Conservation (phyloP, 2,797 vertebrate genomes). For the Loriculus beryllinus region DNA sequence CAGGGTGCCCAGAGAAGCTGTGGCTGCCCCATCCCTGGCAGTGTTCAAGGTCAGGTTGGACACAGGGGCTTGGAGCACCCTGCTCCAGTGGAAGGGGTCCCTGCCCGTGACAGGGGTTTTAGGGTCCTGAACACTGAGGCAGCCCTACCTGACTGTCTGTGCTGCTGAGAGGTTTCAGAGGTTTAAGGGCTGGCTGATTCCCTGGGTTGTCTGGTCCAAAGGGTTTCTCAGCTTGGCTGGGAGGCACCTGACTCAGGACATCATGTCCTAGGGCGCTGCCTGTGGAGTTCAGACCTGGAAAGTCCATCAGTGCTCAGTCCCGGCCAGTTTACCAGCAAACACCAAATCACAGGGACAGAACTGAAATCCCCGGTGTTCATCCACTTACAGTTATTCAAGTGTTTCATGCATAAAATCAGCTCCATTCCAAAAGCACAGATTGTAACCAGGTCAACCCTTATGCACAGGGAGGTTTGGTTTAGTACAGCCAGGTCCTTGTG, state of each 20-base stretch:
- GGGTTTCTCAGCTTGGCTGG: neutral
- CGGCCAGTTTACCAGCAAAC: neutral
- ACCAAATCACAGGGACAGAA: neutral
- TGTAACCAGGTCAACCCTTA: neutral
- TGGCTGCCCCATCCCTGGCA: neutral
- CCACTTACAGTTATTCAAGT: neutral
- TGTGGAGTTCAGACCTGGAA: neutral
- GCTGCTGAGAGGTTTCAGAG: neutral
- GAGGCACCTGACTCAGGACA: neutral
- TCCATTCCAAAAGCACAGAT: rapidly evolving
- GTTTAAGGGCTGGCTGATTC: neutral
- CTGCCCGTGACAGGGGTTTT: neutral
- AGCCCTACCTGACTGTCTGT: neutral
- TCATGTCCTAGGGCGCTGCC: neutral
- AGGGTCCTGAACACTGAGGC: neutral
- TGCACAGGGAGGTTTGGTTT: neutral
- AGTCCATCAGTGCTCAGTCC: neutral
- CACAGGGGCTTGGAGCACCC: neutral
- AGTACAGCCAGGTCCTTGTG: neutral
- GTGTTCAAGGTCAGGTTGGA: neutral
- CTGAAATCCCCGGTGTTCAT: neutral
- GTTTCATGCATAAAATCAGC: neutral
- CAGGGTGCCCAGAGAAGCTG: no score
- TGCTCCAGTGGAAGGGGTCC: neutral
- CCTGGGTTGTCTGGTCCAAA: neutral